Percentiles rank a stretch among this genome's conserved stretches.
Conservation (phyloP, 2,113 vertebrate species). For the Conger conger region DNA sequence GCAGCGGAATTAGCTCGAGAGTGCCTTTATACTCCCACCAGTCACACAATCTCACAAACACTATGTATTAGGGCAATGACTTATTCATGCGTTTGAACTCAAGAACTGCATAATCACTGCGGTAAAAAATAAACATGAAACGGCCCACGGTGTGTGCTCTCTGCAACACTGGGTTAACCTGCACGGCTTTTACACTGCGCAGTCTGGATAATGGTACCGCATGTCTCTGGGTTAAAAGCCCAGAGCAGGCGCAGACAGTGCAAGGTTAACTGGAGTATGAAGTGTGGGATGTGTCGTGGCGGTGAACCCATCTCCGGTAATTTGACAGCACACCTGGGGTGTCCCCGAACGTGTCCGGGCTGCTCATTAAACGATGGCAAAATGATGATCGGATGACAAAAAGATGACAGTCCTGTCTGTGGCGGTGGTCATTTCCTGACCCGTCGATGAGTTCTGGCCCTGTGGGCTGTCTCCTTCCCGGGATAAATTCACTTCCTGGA, state of each 20-base stretch:
- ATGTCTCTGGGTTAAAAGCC: neutral
- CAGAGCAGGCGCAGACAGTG: neutral
- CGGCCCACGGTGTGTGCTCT: too few relatives aligned
- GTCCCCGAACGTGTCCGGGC: neutral
- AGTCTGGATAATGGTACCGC: neutral
- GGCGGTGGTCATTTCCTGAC: neutral
- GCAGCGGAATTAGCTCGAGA: too few relatives aligned
- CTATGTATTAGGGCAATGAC: too few relatives aligned
- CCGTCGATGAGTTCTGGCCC: neutral
- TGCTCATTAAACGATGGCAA: slow-evolving; percentile 28
- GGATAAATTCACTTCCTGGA: neutral
- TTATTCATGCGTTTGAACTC: too few relatives aligned
- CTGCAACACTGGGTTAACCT: too few relatives aligned
- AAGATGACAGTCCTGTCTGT: slow-evolving; percentile 24
- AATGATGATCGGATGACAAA: slow-evolving; percentile 21
- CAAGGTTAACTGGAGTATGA: neutral
- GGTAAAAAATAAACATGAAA: too few relatives aligned
- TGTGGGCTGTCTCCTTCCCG: neutral
- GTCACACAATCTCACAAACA: too few relatives aligned
- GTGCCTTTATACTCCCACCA: too few relatives aligned
- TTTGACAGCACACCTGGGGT: neutral
- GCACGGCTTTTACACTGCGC: neutral
- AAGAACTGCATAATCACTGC: too few relatives aligned
- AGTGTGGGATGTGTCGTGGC: neutral
- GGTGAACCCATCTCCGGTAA: neutral